Base-by-base conservation (phyloP, 1,140 invertebrate genomes). In the Proctacanthus coquilletti region DNA sequence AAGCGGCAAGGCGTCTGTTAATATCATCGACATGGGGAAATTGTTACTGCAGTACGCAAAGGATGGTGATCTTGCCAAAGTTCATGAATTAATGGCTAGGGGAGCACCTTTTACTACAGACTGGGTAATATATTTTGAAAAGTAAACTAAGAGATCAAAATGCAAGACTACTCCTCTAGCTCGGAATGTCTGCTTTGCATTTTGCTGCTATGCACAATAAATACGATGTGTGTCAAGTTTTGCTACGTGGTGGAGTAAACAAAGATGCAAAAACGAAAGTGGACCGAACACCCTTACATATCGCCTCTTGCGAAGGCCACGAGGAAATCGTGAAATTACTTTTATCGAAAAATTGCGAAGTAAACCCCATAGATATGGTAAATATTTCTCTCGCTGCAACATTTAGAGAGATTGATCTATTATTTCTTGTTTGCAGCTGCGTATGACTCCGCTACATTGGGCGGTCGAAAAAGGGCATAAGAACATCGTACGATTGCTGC, bases 401-500 rank as follows among this genome's bases (percentile, higher is more conserved):
- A 37, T 4, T 18, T 38, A 38, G 3, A 29, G 17, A 38, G 11
- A 13, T 11, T 14, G 27, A 21, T 6, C 31, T 3, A 0, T 5
- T 14, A 13, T 3, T 13, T 18, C 23, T 27, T n/a, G 5, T 33
- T 53, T 50, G 42, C 45, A 84, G 85, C 62, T 94, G 19, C 76
- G 76, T 53, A 94, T 93, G 88, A 93, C 88, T 18, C 86, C 89
- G 19, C 65, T 96, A 17, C 89, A 95, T 66, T 95, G 89, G 91
- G 87, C 88, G 8, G 83, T 83, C 33, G 86, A 92, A 63, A 75
- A 80, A 45, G 73, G 76, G n/a, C 78, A 88, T 56, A 49, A 69
- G 20, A 68, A 70, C 32, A 74, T 79, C 27, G 79, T 83, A 20
- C 66, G 75, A 38, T 48, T 77, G 31, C 63, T 94, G 32, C 51